phyloP scores from a whole-genome alignment of 2,113 vertebrate genomes.

The Toxotes chatareus region DNA sequence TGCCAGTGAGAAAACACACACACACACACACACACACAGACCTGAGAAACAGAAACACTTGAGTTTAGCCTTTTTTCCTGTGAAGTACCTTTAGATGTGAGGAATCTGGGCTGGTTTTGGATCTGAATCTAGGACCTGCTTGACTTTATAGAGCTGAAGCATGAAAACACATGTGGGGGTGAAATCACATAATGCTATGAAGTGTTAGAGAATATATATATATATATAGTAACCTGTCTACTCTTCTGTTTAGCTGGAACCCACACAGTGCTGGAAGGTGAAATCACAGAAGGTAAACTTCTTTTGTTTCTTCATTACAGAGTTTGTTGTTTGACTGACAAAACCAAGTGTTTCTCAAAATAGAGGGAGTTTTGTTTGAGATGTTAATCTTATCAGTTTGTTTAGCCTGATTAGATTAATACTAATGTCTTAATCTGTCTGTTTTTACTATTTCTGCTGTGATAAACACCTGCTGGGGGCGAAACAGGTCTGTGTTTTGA shows the following conservation, averaged over 20 bases:
- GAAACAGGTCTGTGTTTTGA: too few species aligned
- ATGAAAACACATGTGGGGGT: background rate
- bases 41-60: background rate
- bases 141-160: background rate
- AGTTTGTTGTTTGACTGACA: background rate
- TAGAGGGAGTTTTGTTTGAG: background rate
- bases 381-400: too few species aligned
- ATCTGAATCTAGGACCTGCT: background rate
- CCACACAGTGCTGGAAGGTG: slow-evolving; percentile 69
- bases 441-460: too few species aligned
- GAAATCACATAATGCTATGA: background rate
- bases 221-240: background rate
- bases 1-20: slow-evolving; percentile 82
- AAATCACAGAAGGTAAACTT: slow-evolving; percentile 71
- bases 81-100: background rate
- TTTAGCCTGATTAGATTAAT: too few species aligned
- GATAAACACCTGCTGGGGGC: too few species aligned
- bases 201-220: background rate
- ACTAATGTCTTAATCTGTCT: too few species aligned
- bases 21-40: background rate
- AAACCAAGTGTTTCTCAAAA: background rate
- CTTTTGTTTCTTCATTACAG: background rate
- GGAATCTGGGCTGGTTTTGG: background rate
- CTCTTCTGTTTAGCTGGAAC: slow-evolving; percentile 65
- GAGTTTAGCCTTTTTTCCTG: background rate